A percentile compares a stretch with the other conserved stretches of the same genome.
phyloP scores from a whole-genome alignment of 1,140 invertebrate species.

The Tachypleus tridentatus region DNA sequence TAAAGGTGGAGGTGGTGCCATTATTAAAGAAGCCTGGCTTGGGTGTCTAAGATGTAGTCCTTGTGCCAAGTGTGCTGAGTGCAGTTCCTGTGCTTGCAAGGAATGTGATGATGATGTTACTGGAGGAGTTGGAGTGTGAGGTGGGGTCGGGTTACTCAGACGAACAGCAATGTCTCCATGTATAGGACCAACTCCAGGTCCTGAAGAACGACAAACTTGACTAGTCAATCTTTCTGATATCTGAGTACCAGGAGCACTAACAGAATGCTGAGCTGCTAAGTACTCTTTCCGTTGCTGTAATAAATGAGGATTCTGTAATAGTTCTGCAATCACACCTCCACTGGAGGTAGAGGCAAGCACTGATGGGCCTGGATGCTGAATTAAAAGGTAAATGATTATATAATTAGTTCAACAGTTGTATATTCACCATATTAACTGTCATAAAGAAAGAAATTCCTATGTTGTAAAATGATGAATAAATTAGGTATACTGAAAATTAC shows the following conservation, averaged over 20 bases:
- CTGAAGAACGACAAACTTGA: constrained; percentile 20
- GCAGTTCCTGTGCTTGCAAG: constrained; percentile 8
- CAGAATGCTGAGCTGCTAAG: not conserved
- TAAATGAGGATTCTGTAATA: constrained; percentile 29
- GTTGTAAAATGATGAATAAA: too few relatives aligned
- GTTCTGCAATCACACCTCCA: constrained; percentile 31
- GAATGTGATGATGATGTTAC: constrained; percentile 6
- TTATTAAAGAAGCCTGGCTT: constrained; percentile 12
- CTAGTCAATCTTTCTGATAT: constrained; percentile 12
- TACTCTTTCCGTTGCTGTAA: constrained; percentile 24
- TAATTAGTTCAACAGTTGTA: too few relatives aligned
- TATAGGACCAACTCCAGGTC: constrained; percentile 16
- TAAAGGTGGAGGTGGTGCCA: constrained; percentile 15
- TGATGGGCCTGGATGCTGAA: too few relatives aligned
- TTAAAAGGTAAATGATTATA: too few relatives aligned
- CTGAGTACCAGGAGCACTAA: constrained; percentile 10
- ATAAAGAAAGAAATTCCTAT: too few relatives aligned
- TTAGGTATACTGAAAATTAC: too few relatives aligned
- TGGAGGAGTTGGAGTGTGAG: constrained; percentile 20
- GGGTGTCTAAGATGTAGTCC: constrained; percentile 19
- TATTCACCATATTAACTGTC: too few relatives aligned
- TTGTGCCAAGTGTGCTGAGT: constrained; percentile 6
- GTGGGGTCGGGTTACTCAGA: constrained; percentile 18
- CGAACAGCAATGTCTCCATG: constrained; percentile 20
- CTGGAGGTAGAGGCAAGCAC: not conserved